These are phyloP conservation scores for Limnephilus auricula DNA, from an alignment of 2,888 invertebrate genomes.

Conservation along the genomic window DNA sequence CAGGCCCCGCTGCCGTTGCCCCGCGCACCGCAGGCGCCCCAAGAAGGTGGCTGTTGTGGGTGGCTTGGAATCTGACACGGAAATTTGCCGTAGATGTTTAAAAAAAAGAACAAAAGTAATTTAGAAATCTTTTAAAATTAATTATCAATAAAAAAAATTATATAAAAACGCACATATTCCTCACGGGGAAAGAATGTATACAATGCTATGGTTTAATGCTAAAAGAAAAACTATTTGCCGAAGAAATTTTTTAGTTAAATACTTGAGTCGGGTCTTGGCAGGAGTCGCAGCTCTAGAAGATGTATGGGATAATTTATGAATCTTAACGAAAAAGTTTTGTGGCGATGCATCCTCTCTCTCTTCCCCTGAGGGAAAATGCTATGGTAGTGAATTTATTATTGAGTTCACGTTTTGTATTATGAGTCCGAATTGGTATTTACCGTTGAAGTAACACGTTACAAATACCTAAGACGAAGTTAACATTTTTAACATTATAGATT, in stretches of 20 bases:
- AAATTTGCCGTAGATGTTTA: not conserved
- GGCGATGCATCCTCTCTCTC: too few relatives aligned
- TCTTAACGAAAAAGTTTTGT: not conserved
- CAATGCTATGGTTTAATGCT: not conserved
- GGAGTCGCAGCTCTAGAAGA: not conserved
- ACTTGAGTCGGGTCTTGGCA: not conserved
- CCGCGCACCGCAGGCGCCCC: slow-evolving; percentile 41
- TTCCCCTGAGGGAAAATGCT: not conserved
- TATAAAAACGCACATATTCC: not conserved
- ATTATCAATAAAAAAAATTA: not conserved
- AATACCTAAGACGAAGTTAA: not conserved
- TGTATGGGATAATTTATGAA: not conserved
- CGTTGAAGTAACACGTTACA: not conserved
- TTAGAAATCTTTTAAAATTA: not conserved
- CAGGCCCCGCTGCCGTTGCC: slow-evolving; percentile 55
- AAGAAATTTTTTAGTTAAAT: not conserved
- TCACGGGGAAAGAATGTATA: not conserved
- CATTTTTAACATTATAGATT: not conserved
- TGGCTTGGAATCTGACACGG: slow-evolving; percentile 48
- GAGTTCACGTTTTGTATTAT: not conserved
- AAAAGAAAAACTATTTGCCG: not conserved
- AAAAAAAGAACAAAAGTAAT: not conserved
- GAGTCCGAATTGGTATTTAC: not conserved
- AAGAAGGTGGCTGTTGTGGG: slow-evolving; percentile 55
- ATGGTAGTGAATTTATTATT: not conserved